Evolutionary conservation across 2,797 vertebrate species (phyloP).

Genomic region (Thalassophryne amazonica): DNA sequence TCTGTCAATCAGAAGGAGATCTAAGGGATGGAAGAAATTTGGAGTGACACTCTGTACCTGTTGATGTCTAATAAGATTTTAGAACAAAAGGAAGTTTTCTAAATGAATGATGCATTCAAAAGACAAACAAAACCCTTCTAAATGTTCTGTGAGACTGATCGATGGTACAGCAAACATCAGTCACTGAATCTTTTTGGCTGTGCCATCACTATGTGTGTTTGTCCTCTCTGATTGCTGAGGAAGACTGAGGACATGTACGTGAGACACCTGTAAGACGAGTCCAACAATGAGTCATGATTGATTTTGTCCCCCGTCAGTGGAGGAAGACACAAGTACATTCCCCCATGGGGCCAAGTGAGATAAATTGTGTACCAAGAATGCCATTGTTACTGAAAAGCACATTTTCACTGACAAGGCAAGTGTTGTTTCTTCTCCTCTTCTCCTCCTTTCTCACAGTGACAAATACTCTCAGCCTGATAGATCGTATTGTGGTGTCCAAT

Average conservation of each 20-base stretch:
- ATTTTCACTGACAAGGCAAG: constrained; percentile 68
- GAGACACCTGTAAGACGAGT: constrained; percentile 61
- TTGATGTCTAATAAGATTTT: constrained; percentile 33
- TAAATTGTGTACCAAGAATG: constrained; percentile 60
- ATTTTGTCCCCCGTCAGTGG: constrained; percentile 68
- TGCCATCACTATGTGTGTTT: constrained; percentile 16
- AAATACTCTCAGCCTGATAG: constrained; percentile 60
- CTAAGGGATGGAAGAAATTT: constrained; percentile 20
- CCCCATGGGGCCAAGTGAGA: constrained; percentile 53
- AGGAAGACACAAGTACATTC: constrained; percentile 57
- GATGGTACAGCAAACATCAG: constrained; percentile 52
- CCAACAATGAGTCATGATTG: constrained; percentile 73
- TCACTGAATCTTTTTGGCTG: constrained; percentile 30
- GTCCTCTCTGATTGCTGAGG: constrained; percentile 48
- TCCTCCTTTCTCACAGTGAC: constrained; percentile 46
- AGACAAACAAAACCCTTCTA: constrained; percentile 43
- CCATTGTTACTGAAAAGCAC: constrained; percentile 68
- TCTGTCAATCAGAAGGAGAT: constrained; percentile 29
- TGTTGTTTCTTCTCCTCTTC: constrained; percentile 49
- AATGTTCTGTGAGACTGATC: constrained; percentile 42
- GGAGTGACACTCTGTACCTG: constrained; percentile 26
- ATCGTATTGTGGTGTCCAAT: constrained; percentile 61
- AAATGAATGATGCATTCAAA: constrained; percentile 39
- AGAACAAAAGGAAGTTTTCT: constrained; percentile 46
- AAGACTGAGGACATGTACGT: constrained; percentile 56